Evolutionary conservation across 2,888 invertebrate genomes (phyloP), one percentile per base, ranked within the genome.

Genomic region (Tenthredo distinguenda): DNA sequence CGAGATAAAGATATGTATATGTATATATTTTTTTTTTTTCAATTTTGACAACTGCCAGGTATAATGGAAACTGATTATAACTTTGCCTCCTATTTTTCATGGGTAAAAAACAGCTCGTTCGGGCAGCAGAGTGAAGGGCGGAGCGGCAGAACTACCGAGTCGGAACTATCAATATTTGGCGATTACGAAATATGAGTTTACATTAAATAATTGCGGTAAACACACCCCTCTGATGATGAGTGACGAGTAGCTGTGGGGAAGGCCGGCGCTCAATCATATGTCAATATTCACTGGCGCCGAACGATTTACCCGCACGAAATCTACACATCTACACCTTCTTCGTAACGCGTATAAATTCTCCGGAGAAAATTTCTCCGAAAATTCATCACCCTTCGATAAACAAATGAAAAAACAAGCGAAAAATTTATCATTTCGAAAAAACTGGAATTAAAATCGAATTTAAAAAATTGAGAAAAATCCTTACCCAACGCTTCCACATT

Each of bases 151-250:
- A 86, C 87, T 83, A 86, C 86, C 88, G 89, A 91, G 82, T 34
- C 91, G 88, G 91, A 90, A 91, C 91, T 89, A 90, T 90, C 92
- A 92, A 92, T 93, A 92, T 93, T 93, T 93, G 92, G 90, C 92
- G 92, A 92, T 93, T 93, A 92, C 91, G 91, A 92, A 92, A 92
- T 92, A 92, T 92, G 92, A 93, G 92, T 92, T 92, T 92, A 92
- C 92, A 92, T 93, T 93, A 92, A 92, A 93, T 93, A 93, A 93
- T 93, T 92, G 92, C 91, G 92, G 93, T 92, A 93, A 93, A 92
- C 91, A 93, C 89, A 90, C 89, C 90, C 89, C 91, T 89, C 90
- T 89, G 82, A 71, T 50, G 72, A 71, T 85, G 90, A 85, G 89
- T 85, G 87, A 89, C 88, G 88, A 90, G 90, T 90, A 91, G 90